phyloP scores from a whole-genome alignment of 2,797 vertebrate species.

The Remorina albescens region DNA sequence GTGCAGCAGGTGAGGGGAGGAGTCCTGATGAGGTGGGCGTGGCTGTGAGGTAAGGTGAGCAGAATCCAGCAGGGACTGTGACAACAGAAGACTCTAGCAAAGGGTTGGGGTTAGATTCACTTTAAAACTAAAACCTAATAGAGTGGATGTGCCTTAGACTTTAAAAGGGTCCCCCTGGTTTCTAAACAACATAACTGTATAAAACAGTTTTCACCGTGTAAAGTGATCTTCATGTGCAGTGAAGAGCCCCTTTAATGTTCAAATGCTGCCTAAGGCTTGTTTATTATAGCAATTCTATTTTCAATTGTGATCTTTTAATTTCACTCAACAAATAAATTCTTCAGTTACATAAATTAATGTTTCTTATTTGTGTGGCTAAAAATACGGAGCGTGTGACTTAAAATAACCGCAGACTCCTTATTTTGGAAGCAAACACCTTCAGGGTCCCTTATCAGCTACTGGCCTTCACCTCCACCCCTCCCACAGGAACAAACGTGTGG shows the following conservation, averaged over 20 bases:
- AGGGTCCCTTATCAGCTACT: neutral
- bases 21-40: no score
- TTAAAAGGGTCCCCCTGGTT: neutral
- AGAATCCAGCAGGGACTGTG: no score
- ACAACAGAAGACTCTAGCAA: no score
- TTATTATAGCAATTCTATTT: neutral
- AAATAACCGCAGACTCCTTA: neutral
- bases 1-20: no score
- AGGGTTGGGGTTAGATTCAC: no score
- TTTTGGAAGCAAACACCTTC: neutral
- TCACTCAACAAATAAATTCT: neutral
- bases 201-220: neutral
- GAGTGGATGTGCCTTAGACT: no score
- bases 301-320: neutral
- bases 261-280: neutral
- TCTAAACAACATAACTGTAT: neutral
- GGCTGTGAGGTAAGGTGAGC: no score
- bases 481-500: neutral
- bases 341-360: neutral
- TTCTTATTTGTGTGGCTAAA: neutral
- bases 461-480: constrained; percentile 12
- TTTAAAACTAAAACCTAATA: no score
- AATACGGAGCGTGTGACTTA: neutral
- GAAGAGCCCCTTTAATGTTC: neutral
- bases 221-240: neutral